A percentile compares a stretch with the other conserved stretches of the same genome.
These are phyloP conservation scores for Micromesistius poutassou DNA, from an alignment of 2,797 vertebrate genomes.

Conservation along the genomic window DNA sequence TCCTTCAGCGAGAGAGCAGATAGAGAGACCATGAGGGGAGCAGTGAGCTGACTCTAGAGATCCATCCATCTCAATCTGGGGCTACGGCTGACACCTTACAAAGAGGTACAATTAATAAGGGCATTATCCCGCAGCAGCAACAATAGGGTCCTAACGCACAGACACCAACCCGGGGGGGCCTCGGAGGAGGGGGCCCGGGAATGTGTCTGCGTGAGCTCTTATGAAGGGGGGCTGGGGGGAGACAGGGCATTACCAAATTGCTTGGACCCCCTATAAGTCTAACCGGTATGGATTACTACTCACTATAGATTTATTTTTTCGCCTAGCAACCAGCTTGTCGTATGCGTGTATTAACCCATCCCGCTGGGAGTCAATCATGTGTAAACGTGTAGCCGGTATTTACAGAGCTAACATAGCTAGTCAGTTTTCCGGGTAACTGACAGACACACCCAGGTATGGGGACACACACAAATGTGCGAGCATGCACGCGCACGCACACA, in stretches of 20 bases:
- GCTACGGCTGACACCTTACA: constrained; percentile 77
- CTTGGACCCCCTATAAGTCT: constrained; percentile 40
- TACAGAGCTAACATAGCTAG: not conserved
- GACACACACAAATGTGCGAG: not conserved
- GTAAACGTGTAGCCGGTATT: not conserved
- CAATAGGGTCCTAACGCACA: constrained; percentile 78
- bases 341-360: constrained; percentile 38
- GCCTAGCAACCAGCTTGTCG: constrained; percentile 45
- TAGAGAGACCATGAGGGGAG: constrained; percentile 67
- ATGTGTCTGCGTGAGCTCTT: not conserved
- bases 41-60: constrained; percentile 74
- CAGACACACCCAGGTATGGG: not conserved
- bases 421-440: not conserved
- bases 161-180: constrained; percentile 79
- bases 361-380: not conserved
- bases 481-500: too few relatives aligned
- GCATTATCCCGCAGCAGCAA: constrained; percentile 77
- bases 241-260: constrained; percentile 57
- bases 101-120: constrained; percentile 83
- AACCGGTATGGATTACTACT: not conserved
- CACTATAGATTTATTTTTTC: not conserved
- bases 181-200: constrained; percentile 52
- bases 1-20: constrained; percentile 21
- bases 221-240: constrained; percentile 4
- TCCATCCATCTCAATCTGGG: constrained; percentile 81